Evolutionary conservation across 1,140 invertebrate species (phyloP).

Genomic region (Drosophila parvula): DNA sequence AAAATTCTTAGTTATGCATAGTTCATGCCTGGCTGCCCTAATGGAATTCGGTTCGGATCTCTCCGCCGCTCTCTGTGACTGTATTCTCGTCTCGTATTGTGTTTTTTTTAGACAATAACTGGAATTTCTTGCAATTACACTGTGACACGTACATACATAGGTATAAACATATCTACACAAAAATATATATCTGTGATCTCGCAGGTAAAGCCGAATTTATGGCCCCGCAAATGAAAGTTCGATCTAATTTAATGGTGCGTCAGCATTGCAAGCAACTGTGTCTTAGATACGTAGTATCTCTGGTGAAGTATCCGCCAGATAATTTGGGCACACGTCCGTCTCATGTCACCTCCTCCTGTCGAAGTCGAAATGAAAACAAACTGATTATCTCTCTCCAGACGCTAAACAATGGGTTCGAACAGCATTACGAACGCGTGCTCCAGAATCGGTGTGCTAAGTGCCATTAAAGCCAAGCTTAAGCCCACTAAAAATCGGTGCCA

Average conservation of each 20-base stretch:
- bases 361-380: constrained; percentile 31
- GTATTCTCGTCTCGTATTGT: constrained; percentile 19
- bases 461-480: constrained; percentile 8
- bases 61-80: constrained; percentile 13
- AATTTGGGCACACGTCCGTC: constrained; percentile 28
- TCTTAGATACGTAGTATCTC: constrained; percentile 14
- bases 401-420: constrained; percentile 22
- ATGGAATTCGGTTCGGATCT: constrained; percentile 54
- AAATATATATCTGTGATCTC: background rate
- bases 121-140: constrained; percentile 41
- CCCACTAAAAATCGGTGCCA: background rate
- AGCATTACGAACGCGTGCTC: constrained; percentile 15
- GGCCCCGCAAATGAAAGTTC: constrained; percentile 43
- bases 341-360: constrained; percentile 11
- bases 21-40: constrained; percentile 68
- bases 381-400: constrained; percentile 32
- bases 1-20: constrained; percentile 67
- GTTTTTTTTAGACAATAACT: constrained; percentile 44
- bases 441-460: constrained; percentile 26
- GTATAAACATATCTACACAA: background rate
- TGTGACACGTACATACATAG: constrained; percentile 2
- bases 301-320: constrained; percentile 18
- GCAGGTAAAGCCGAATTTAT: constrained; percentile 31
- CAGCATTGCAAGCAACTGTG: constrained; percentile 18
- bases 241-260: constrained; percentile 35